Evolutionary conservation across 2,113 vertebrate species (phyloP).

Genomic region (Pelodiscus sinensis): DNA sequence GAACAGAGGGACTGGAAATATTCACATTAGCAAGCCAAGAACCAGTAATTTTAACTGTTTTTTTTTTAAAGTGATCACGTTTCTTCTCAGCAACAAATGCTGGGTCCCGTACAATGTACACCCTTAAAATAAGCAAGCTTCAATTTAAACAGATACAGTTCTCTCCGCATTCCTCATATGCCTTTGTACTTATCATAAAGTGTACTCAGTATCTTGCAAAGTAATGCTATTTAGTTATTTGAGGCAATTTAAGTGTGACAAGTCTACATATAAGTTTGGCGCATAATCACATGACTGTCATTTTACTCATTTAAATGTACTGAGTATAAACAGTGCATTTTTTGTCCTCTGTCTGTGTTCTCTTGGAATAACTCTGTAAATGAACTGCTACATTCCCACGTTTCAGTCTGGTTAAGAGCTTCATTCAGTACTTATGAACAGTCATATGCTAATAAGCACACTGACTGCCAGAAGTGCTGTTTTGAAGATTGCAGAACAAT

Average conservation of each 20-base stretch:
- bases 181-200: slow-evolving; percentile 14
- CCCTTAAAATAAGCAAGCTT: slow-evolving; percentile 13
- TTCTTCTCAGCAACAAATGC: fast-evolving
- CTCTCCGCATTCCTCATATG: not conserved
- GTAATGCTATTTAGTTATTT: slow-evolving; percentile 44
- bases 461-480: not conserved
- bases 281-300: slow-evolving; percentile 12
- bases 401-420: slow-evolving; percentile 38
- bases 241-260: slow-evolving; percentile 37
- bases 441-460: slow-evolving; percentile 71
- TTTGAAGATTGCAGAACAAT: slow-evolving; percentile 35
- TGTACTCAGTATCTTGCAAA: not conserved
- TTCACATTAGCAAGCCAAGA: not conserved
- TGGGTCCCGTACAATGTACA: not conserved
- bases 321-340: slow-evolving; percentile 29
- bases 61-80: not conserved
- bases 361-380: slow-evolving; percentile 54
- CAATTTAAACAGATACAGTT: slow-evolving; percentile 36
- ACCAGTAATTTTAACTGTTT: not conserved
- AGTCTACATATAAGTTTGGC: slow-evolving; percentile 33
- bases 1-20: not conserved
- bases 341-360: slow-evolving; percentile 50
- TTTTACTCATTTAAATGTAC: slow-evolving; percentile 45
- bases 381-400: slow-evolving; percentile 54
- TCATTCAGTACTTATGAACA: slow-evolving; percentile 49